phyloP scores from a whole-genome alignment of 2,797 vertebrate genomes.

The Hemibagrus guttatus region DNA sequence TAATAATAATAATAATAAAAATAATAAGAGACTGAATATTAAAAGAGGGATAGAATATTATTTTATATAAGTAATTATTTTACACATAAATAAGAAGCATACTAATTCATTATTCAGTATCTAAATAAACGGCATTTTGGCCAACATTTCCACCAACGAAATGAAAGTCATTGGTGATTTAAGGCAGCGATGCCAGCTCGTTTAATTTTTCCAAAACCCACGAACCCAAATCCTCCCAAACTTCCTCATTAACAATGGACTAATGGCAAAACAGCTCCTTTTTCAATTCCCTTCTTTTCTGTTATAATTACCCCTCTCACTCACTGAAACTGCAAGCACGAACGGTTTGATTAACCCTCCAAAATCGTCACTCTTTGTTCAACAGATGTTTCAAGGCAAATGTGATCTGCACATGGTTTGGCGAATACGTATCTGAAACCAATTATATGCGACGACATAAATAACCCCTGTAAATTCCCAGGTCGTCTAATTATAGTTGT shows the following conservation, averaged over 20 bases:
- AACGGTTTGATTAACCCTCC: conserved; percentile 52
- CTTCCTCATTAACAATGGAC: conserved; percentile 46
- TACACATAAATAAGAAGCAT: neutral
- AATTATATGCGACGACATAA: conserved; percentile 61
- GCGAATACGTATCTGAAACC: conserved; percentile 56
- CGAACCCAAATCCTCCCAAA: conserved; percentile 20
- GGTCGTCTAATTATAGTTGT: conserved; percentile 62
- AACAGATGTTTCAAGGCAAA: conserved; percentile 56
- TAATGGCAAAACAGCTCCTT: conserved; percentile 39
- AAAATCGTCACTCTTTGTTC: conserved; percentile 44
- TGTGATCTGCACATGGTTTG: conserved; percentile 59
- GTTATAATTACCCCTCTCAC: conserved; percentile 45
- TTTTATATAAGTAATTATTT: neutral
- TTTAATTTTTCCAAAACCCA: neutral
- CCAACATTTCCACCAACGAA: neutral
- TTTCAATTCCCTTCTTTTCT: conserved; percentile 39
- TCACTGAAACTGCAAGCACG: conserved; percentile 42
- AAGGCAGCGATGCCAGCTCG: neutral
- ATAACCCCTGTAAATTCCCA: conserved; percentile 58
- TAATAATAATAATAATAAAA: neutral
- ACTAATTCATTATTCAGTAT: neutral
- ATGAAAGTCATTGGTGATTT: neutral
- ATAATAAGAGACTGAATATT: neutral
- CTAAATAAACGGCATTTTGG: neutral
- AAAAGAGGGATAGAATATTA: neutral